Conservation (phyloP, 2,888 invertebrate species). For the Torymus texanus region DNA sequence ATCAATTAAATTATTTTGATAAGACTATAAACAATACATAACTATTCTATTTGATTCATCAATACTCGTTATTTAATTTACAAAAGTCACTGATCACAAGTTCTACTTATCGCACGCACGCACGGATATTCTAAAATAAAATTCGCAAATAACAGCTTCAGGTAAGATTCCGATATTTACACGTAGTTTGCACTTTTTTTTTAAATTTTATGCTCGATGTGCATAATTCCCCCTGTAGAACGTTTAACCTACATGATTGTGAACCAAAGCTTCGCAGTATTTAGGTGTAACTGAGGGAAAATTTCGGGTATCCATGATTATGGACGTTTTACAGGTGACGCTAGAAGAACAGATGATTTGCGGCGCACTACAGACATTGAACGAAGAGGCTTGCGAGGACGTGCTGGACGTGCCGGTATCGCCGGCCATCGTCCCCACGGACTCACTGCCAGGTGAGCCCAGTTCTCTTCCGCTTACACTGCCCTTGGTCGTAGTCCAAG, state of each 20-base stretch:
- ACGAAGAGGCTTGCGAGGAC: slow-evolving; percentile 95
- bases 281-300: background rate
- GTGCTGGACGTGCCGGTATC: slow-evolving; percentile 81
- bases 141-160: slow-evolving; percentile 55
- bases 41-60: background rate
- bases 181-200: background rate
- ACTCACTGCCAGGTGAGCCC: slow-evolving; percentile 74
- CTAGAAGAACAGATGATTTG: slow-evolving; percentile 97
- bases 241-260: background rate
- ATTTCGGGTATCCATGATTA: background rate
- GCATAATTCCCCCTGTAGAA: slow-evolving; percentile 9
- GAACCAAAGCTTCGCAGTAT: no score
- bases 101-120: slow-evolving; percentile 42
- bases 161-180: slow-evolving; percentile 52
- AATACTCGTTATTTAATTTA: slow-evolving; percentile 25
- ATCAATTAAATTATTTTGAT: no score
- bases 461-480: slow-evolving; percentile 72
- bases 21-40: no score
- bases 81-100: slow-evolving; percentile 47
- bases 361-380: slow-evolving; percentile 92
- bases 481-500: slow-evolving; percentile 74
- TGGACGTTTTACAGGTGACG: slow-evolving; percentile 82
- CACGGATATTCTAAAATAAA: slow-evolving; percentile 52
- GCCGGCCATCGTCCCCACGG: slow-evolving; percentile 63
- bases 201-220: slow-evolving; percentile 11